phyloP scores from a whole-genome alignment of 92 coral and sea anemone species.

The Heliopora coerulea region DNA sequence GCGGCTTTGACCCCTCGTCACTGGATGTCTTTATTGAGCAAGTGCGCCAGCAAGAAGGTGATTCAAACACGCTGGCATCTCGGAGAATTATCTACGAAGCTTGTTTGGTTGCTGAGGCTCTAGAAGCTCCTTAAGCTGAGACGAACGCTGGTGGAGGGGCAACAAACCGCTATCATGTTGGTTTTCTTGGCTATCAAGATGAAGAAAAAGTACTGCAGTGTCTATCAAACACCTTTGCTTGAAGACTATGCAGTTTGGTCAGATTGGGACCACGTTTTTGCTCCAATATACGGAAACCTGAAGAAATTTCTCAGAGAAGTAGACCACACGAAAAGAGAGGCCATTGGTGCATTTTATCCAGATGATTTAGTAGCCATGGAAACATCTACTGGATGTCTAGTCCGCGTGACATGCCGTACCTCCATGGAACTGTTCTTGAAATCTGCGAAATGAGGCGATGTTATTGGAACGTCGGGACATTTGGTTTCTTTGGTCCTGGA shows the following conservation, averaged over 20 bases:
- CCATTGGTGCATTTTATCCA: slow-evolving; percentile 1
- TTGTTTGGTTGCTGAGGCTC: slow-evolving; percentile 4
- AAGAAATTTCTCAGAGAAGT: slow-evolving; percentile 63
- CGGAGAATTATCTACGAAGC: slow-evolving; percentile 17
- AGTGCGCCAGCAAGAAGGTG: background rate
- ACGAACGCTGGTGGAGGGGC: background rate
- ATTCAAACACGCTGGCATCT: background rate
- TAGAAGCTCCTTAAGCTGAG: slow-evolving; percentile 1
- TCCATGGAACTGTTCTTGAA: slow-evolving; percentile 55
- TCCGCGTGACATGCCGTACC: slow-evolving; percentile 60
- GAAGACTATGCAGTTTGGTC: slow-evolving; percentile 65
- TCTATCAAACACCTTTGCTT: slow-evolving; percentile 66
- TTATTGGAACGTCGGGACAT: slow-evolving; percentile 72
- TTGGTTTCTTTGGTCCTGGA: slow-evolving; percentile 78
- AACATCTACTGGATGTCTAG: slow-evolving; percentile 58
- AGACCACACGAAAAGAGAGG: background rate
- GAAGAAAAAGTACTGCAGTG: slow-evolving; percentile 63
- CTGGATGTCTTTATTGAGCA: background rate
- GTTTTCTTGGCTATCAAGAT: slow-evolving; percentile 63
- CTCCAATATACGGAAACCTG: slow-evolving; percentile 66
- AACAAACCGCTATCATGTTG: slow-evolving; percentile 38
- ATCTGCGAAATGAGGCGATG: slow-evolving; percentile 54
- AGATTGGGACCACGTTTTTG: slow-evolving; percentile 75
- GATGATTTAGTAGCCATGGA: slow-evolving; percentile 57
- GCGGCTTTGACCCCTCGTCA: background rate